Evolutionary conservation across 2,113 vertebrate genomes (phyloP).

Genomic region (Ochotona princeps): DNA sequence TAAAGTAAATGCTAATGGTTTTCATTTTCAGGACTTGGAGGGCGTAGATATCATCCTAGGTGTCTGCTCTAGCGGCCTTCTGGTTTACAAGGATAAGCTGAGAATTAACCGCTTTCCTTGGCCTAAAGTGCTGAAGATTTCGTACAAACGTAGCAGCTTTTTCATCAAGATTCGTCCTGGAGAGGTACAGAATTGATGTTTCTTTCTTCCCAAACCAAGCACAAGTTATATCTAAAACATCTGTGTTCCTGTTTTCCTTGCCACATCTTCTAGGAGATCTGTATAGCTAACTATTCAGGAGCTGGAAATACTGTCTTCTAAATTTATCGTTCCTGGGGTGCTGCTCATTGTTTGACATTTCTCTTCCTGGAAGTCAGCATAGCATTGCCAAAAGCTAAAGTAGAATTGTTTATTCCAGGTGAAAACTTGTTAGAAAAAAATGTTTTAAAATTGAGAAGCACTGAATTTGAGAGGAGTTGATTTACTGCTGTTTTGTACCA

Average conservation of each 20-base stretch:
- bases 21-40: slow-evolving; percentile 92
- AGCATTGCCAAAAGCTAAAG: slow-evolving; percentile 31
- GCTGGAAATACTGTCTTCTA: slow-evolving; percentile 25
- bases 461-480: slow-evolving; percentile 29
- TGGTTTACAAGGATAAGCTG: slow-evolving; percentile 98
- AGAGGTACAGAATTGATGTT: slow-evolving; percentile 86
- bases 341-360: slow-evolving; percentile 23
- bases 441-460: slow-evolving; percentile 11
- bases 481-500: background rate
- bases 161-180: slow-evolving; percentile 98
- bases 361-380: slow-evolving; percentile 18
- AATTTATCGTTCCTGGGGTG: background rate
- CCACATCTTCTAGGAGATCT: background rate
- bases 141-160: slow-evolving; percentile 98
- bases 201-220: background rate
- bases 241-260: background rate
- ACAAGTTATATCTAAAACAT: background rate
- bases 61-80: slow-evolving; percentile 96
- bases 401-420: slow-evolving; percentile 17
- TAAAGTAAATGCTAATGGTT: slow-evolving; percentile 50
- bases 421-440: slow-evolving; percentile 51
- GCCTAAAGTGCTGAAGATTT: slow-evolving; percentile 99
- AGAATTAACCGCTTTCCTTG: slow-evolving; percentile 99
- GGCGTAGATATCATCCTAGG: slow-evolving; percentile 97
- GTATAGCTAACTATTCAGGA: background rate